Conservation (phyloP, 2,797 vertebrate species). For the Alfaro cultratus region DNA sequence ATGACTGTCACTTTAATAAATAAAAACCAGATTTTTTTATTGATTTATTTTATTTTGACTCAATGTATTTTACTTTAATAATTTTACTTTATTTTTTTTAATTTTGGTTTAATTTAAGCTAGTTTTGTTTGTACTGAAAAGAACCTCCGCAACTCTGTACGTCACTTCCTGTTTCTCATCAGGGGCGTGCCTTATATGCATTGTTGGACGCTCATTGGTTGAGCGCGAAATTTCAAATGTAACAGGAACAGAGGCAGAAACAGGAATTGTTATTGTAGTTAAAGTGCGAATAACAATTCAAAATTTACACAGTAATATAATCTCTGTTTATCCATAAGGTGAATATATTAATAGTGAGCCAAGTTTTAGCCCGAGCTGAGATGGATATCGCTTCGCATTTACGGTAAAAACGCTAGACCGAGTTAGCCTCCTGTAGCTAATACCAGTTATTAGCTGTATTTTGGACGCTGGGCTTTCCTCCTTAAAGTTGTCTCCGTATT, state of each 20-base stretch:
- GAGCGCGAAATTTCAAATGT: constrained; percentile 65
- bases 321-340: not conserved
- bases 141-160: not conserved
- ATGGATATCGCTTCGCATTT: constrained; percentile 67
- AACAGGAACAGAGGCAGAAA: not conserved
- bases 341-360: not conserved
- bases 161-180: not conserved
- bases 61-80: not conserved
- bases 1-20: no score
- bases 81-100: not conserved
- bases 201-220: constrained; percentile 40
- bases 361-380: not conserved
- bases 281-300: not conserved
- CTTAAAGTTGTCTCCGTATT: rapidly evolving
- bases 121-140: not conserved
- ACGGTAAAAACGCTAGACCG: constrained; percentile 41
- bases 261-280: not conserved
- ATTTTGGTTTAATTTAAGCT: not conserved
- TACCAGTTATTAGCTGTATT: no score
- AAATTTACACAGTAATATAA: not conserved
- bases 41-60: not conserved
- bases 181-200: constrained; percentile 5
- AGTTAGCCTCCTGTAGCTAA: constrained; percentile 10
- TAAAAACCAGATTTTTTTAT: no score
- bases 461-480: not conserved